Conservation (phyloP, 2,888 invertebrate species). For the Philaethria dido region DNA sequence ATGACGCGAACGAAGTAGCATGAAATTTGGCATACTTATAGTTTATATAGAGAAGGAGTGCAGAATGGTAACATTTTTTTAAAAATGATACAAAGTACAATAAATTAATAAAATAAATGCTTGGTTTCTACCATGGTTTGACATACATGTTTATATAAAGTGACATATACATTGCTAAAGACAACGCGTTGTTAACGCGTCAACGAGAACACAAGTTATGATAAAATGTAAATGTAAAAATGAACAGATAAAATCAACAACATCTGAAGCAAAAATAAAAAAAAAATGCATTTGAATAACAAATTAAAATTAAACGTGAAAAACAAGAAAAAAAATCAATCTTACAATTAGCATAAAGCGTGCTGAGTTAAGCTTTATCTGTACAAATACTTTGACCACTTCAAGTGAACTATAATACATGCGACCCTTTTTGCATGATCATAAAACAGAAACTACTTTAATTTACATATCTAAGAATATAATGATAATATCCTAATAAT, state of each 20-base stretch:
- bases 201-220: too few relatives aligned
- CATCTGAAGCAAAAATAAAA: not conserved
- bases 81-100: too few relatives aligned
- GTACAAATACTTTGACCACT: constrained; percentile 13
- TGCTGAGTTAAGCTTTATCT: constrained; percentile 34
- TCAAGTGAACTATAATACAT: constrained; percentile 20
- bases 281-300: not conserved
- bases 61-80: too few relatives aligned
- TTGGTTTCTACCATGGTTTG: too few relatives aligned
- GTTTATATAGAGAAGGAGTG: too few relatives aligned
- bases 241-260: not conserved
- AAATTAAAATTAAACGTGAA: not conserved
- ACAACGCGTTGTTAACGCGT: too few relatives aligned
- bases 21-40: too few relatives aligned
- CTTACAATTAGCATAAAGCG: constrained; percentile 35
- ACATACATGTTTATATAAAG: too few relatives aligned
- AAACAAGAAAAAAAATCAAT: constrained; percentile 7
- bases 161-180: too few relatives aligned
- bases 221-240: too few relatives aligned
- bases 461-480: constrained; percentile 32
- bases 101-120: too few relatives aligned
- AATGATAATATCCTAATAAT: not conserved
- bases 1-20: too few relatives aligned
- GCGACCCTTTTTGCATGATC: constrained; percentile 26
- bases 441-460: constrained; percentile 33